A percentile compares a stretch with the other conserved stretches of the same genome.
Conservation (phyloP, 2,113 vertebrate genomes). For the Narcine bancroftii region DNA sequence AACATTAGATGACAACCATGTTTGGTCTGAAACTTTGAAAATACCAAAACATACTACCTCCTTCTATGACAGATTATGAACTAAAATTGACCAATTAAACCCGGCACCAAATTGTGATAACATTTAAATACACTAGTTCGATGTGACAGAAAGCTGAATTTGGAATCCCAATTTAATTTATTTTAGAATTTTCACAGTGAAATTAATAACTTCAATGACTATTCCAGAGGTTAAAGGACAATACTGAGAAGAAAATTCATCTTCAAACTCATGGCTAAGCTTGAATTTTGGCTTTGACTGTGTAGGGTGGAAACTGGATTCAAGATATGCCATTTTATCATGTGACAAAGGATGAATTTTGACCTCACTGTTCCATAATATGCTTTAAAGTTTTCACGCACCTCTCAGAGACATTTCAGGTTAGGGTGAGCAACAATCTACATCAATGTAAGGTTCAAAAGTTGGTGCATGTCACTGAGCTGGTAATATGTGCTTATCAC, state of each 20-base stretch:
- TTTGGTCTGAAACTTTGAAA: not conserved
- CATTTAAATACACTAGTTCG: not conserved
- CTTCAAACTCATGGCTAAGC: too few species aligned
- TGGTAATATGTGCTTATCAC: conserved; percentile 11
- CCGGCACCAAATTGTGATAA: not conserved
- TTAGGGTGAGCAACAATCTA: not conserved
- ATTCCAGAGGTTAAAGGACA: not conserved
- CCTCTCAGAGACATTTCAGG: not conserved
- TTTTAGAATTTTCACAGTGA: not conserved
- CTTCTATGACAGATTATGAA: not conserved
- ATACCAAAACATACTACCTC: not conserved
- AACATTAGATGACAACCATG: not conserved
- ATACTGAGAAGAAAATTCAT: not conserved
- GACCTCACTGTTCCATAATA: not conserved
- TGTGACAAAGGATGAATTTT: too few species aligned
- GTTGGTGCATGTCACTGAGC: not conserved
- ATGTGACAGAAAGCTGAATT: not conserved
- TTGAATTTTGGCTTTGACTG: too few species aligned
- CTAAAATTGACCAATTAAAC: not conserved
- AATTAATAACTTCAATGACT: not conserved
- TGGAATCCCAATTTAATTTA: not conserved
- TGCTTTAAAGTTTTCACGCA: not conserved
- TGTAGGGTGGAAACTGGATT: too few species aligned
- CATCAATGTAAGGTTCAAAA: not conserved
- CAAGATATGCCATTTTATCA: too few species aligned